A percentile compares a stretch with the other conserved stretches of the same genome.
phyloP scores from a whole-genome alignment of 2,113 vertebrate species.

The Phylloscopus trochiloides region DNA sequence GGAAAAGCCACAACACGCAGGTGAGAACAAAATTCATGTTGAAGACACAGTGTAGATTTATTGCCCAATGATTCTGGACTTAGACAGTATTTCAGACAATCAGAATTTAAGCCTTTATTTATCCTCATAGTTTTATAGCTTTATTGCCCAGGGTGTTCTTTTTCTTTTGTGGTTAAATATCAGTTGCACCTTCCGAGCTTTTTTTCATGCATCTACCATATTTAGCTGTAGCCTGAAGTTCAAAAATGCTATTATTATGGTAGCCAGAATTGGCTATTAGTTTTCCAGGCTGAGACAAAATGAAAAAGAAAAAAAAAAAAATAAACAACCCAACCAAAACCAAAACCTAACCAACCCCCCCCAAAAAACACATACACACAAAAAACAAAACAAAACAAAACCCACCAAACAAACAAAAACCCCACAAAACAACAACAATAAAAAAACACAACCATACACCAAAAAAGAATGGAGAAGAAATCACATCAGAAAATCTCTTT shows the following conservation, averaged over 20 bases:
- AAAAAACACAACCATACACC: too few relatives aligned
- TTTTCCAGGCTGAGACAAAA: background rate
- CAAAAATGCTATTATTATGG: background rate
- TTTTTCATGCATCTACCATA: background rate
- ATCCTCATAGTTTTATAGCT: background rate
- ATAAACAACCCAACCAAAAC: too few relatives aligned
- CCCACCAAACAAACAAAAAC: too few relatives aligned
- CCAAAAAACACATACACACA: too few relatives aligned
- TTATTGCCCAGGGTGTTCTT: background rate
- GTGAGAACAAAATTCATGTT: background rate
- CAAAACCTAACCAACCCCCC: too few relatives aligned
- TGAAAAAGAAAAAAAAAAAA: background rate
- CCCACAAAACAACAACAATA: too few relatives aligned
- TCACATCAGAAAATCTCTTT: background rate
- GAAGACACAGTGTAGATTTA: rapidly evolving
- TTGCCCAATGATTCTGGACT: background rate
- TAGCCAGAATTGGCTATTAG: background rate
- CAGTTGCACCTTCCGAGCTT: background rate
- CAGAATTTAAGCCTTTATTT: background rate
- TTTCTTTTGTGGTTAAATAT: background rate
- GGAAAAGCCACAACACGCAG: background rate
- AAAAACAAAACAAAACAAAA: too few relatives aligned
- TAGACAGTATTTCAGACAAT: background rate
- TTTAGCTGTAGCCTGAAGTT: background rate
- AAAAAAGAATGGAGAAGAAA: background rate